These are phyloP conservation scores for Drosophila melanogaster DNA, from an alignment of 1,140 invertebrate genomes.

Conservation along the genomic window DNA sequence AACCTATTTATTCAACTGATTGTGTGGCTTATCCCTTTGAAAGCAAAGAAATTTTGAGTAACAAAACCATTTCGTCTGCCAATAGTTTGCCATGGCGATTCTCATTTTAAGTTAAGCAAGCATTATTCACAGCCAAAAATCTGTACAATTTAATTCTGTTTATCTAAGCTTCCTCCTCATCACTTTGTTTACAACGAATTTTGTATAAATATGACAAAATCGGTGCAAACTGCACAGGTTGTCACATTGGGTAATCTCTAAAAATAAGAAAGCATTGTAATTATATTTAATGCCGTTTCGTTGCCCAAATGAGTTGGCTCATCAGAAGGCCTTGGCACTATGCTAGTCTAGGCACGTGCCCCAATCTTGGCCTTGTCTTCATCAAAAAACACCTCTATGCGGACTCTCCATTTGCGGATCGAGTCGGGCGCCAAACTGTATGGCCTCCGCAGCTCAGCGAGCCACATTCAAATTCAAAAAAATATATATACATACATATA, in stretches of 20 bases:
- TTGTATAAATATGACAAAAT: conserved; percentile 46
- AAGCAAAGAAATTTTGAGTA: conserved; percentile 1
- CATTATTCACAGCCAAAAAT: conserved; percentile 41
- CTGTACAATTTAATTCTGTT: conserved; percentile 45
- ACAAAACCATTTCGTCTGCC: conserved; percentile 20
- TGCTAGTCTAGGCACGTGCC: conserved; percentile 25
- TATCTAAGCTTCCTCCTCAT: conserved; percentile 17
- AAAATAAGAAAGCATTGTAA: conserved; percentile 39
- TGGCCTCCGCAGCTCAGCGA: background rate
- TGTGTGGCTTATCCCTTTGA: conserved; percentile 46
- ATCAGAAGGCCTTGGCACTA: conserved; percentile 17
- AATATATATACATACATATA: no score
- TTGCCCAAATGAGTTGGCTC: conserved; percentile 10
- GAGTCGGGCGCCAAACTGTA: conserved; percentile 24
- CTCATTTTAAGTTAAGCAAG: conserved; percentile 34
- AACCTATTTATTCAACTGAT: conserved; percentile 46
- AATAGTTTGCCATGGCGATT: conserved; percentile 8
- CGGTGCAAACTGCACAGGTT: conserved; percentile 40
- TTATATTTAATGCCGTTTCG: conserved; percentile 35
- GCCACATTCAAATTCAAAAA: conserved; percentile 2
- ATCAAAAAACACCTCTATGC: background rate
- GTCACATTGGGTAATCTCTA: conserved; percentile 42
- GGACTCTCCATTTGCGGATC: conserved; percentile 20
- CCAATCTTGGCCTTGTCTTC: conserved; percentile 25
- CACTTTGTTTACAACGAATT: conserved; percentile 44